Evolutionary conservation across 2,797 vertebrate species (phyloP), one percentile per base, ranked within the genome.

Genomic region (Rhinichthys osculus): DNA sequence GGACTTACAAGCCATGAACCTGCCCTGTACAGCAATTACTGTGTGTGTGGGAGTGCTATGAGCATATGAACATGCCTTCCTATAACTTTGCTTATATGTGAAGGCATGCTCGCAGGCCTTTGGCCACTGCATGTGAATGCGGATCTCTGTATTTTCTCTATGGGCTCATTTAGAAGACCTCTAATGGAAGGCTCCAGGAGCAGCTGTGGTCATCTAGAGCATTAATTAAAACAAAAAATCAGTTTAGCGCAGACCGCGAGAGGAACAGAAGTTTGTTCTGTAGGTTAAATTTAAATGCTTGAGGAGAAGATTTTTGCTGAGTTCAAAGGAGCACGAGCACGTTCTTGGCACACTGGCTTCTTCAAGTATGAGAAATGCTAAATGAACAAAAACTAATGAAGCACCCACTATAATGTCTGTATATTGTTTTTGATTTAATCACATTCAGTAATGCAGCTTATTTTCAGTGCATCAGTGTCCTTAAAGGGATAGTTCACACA

Each of bases 211-310:
- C 94, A 95, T 95, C 94, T 93, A 90, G 95, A 94, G 94, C 95
- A 96, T 96, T 96, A 95, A 96, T 96, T 96, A 96, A 95, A 96
- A 95, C 94, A 93, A 95, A 95, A 95, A 95, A 96, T 96, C 95
- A 95, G 95, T 96, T 96, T 95, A 95, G 93, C 90, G 89, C 92
- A 92, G 93, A 93, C 94, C 95, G 93, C 93, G 94, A 94, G 94
- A 95, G 95, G 95, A 96, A 95, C 94, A 92, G 94, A 96, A 95
- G 95, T 93, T 89, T 92, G 93, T 96, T 95, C 95, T 96, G 95
- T 94, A 95, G 96, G 95, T 95, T 95, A 95, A 95, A 90, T 88
- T 84, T 78, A 90, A 89, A 83, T 81, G 69, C 84, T 80, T 74
- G 81, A 84, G 74, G 73, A 85, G 47, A 89, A 85, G 88, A 82